Evolutionary conservation across 2,797 vertebrate genomes (phyloP).

Genomic region (Acrossocheilus wenchowensis): DNA sequence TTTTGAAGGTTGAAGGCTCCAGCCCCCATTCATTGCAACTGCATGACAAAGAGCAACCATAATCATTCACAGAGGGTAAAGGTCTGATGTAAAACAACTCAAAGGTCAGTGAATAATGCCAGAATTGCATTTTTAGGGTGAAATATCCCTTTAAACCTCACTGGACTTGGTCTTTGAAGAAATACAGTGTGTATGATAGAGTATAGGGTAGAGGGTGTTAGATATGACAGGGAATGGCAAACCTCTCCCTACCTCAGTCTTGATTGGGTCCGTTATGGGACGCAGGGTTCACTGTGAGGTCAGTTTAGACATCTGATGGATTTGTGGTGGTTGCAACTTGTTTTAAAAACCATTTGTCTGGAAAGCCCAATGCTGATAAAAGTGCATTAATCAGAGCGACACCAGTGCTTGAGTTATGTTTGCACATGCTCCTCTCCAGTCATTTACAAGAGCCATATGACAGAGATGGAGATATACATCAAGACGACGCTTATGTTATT

Average conservation of each 20-base stretch:
- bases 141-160: neutral
- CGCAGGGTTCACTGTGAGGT: constrained; percentile 51
- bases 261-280: constrained; percentile 12
- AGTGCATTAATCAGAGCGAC: constrained; percentile 52
- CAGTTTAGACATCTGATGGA: constrained; percentile 54
- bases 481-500: constrained; percentile 46
- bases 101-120: neutral
- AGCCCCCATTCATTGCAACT: neutral
- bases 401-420: constrained; percentile 26
- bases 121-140: neutral
- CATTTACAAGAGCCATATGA: constrained; percentile 54
- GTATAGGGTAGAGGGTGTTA: neutral
- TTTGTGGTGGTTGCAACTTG: constrained; percentile 43
- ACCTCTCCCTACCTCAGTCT: constrained; percentile 12
- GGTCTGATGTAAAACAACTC: neutral
- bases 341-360: constrained; percentile 54
- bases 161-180: neutral
- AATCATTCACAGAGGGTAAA: neutral
- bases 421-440: constrained; percentile 6
- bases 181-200: neutral
- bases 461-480: constrained; percentile 54
- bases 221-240: neutral
- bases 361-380: constrained; percentile 36
- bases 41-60: neutral
- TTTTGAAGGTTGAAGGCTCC: neutral